phyloP scores from a whole-genome alignment of 2,797 vertebrate species.

The Gadopsis bispinosus region DNA sequence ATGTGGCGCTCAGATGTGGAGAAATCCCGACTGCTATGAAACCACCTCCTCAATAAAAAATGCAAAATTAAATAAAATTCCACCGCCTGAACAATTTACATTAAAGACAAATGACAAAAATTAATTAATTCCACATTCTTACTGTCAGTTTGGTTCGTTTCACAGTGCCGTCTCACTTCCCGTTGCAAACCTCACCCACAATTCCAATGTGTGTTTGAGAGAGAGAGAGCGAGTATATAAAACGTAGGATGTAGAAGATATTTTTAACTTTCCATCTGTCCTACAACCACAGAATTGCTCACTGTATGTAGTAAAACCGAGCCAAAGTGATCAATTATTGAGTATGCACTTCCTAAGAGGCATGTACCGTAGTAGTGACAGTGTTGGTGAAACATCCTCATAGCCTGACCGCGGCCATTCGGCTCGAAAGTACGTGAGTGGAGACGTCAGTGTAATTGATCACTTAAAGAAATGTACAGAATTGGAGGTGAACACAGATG shows the following conservation, averaged over 20 bases:
- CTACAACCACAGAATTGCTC: slow-evolving; percentile 25
- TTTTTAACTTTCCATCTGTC: slow-evolving; percentile 57
- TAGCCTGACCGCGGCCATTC: background rate
- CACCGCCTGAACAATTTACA: background rate
- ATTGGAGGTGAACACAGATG: background rate
- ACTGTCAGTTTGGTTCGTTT: slow-evolving; percentile 33
- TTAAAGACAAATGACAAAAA: slow-evolving; percentile 22
- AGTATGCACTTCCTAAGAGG: slow-evolving; percentile 35
- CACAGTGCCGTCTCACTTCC: background rate
- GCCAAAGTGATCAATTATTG: slow-evolving; percentile 70
- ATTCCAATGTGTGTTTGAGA: background rate
- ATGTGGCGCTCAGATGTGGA: background rate
- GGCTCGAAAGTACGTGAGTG: background rate
- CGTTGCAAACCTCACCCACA: slow-evolving; percentile 2
- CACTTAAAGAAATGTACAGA: background rate
- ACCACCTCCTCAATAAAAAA: background rate
- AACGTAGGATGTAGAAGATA: slow-evolving; percentile 39
- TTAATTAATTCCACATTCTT: slow-evolving; percentile 20
- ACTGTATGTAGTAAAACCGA: slow-evolving; percentile 45
- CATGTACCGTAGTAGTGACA: slow-evolving; percentile 24
- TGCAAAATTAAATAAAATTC: slow-evolving; percentile 7
- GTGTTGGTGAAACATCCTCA: slow-evolving; percentile 22
- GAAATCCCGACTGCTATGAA: background rate
- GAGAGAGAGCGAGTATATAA: slow-evolving; percentile 17
- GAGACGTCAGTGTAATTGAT: background rate